Evolutionary conservation across 2,888 invertebrate genomes (phyloP).

Genomic region (Drosophila pegasa): DNA sequence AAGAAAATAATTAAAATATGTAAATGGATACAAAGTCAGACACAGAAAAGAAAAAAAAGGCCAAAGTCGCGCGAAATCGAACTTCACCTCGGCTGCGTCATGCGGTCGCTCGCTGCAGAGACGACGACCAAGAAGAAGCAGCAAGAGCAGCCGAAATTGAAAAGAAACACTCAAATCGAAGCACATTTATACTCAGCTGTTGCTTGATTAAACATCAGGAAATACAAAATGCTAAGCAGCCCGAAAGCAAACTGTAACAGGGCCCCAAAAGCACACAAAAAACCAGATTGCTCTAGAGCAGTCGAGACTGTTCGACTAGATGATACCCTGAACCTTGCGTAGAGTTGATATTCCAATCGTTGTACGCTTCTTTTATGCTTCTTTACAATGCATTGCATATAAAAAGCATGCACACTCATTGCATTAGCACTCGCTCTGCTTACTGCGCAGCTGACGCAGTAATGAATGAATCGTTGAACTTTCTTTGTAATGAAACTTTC

Average conservation of each 20-base stretch:
- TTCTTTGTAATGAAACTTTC: too few species aligned
- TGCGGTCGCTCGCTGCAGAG: slow-evolving; percentile 14
- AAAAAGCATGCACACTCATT: too few species aligned
- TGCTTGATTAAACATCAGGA: slow-evolving; percentile 73
- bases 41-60: slow-evolving; percentile 55
- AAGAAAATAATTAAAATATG: slow-evolving; percentile 66
- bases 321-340: too few species aligned
- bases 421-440: too few species aligned
- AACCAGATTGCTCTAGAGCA: too few species aligned
- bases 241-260: slow-evolving; percentile 70
- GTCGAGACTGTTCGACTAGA: too few species aligned
- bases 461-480: too few species aligned
- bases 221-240: slow-evolving; percentile 74
- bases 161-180: slow-evolving; percentile 19
- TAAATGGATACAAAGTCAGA: slow-evolving; percentile 65
- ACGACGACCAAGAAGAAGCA: slow-evolving; percentile 13
- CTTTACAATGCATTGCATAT: too few species aligned
- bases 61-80: slow-evolving; percentile 70
- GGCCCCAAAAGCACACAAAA: slow-evolving; percentile 36
- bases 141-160: background rate
- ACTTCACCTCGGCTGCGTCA: slow-evolving; percentile 54
- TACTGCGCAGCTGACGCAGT: too few species aligned
- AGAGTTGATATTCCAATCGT: too few species aligned
- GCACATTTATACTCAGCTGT: slow-evolving; percentile 20
- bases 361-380: too few species aligned